Conservation (phyloP, 92 coral and sea anemone species). For the Blastomussa wellsi region DNA sequence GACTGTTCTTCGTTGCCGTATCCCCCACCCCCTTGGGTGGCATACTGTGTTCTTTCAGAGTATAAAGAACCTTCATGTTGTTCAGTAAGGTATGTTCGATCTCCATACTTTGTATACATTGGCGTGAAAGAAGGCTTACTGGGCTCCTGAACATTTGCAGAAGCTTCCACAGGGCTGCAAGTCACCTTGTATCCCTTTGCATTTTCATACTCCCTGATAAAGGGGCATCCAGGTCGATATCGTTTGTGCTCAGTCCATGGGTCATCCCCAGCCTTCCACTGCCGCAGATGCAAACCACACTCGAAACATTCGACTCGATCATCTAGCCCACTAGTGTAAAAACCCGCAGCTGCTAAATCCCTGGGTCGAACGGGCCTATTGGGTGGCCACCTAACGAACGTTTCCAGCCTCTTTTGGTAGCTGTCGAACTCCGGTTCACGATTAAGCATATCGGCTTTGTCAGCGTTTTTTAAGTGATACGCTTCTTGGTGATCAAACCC, state of each 20-base stretch:
- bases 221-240: conserved; percentile 49
- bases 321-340: conserved; percentile 68
- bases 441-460: conserved; percentile 51
- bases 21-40: neutral
- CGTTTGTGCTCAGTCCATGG: conserved; percentile 79
- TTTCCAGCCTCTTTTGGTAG: conserved; percentile 70
- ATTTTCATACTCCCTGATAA: conserved; percentile 59
- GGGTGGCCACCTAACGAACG: conserved; percentile 75
- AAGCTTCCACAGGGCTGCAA: conserved; percentile 46
- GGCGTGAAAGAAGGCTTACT: neutral
- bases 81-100: neutral
- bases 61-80: neutral
- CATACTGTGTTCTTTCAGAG: conserved; percentile 10
- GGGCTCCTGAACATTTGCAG: conserved; percentile 6
- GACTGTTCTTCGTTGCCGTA: conserved; percentile 12
- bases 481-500: conserved; percentile 33
- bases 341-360: conserved; percentile 84
- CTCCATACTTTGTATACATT: conserved; percentile 3
- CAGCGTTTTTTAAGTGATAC: conserved; percentile 16
- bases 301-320: conserved; percentile 86
- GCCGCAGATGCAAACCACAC: conserved; percentile 69
- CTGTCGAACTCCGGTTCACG: conserved; percentile 76
- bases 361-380: conserved; percentile 64
- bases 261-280: conserved; percentile 78
- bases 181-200: conserved; percentile 37